A percentile compares a stretch with the other conserved stretches of the same genome.
Conservation (phyloP, 2,797 vertebrate species). For the Muscicapa striata region DNA sequence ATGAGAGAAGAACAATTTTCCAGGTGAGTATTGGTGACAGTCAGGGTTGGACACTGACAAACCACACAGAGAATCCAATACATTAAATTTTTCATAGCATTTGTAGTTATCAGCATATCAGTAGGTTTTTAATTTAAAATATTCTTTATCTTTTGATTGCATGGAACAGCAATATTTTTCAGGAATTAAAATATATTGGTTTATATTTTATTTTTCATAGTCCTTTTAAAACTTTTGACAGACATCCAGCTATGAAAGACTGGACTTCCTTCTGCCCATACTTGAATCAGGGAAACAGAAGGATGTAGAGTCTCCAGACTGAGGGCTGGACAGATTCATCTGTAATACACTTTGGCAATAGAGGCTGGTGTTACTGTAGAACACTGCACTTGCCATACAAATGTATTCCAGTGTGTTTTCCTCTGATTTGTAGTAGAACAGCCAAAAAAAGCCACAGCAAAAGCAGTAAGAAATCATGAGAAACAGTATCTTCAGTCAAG, state of each 20-base stretch:
- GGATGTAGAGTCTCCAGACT: not conserved
- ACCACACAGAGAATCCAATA: not conserved
- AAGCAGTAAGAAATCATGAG: constrained; percentile 27
- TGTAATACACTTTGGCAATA: not conserved
- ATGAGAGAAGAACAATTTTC: not conserved
- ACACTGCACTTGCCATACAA: not conserved
- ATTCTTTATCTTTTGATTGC: not conserved
- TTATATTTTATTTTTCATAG: not conserved
- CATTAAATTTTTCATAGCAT: not conserved
- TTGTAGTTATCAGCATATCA: not conserved
- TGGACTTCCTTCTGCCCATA: not conserved
- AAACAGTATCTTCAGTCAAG: constrained; percentile 3
- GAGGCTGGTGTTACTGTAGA: not conserved
- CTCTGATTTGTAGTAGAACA: not conserved
- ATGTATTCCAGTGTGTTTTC: not conserved
- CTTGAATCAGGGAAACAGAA: not conserved
- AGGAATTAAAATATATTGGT: not conserved
- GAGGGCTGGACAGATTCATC: not conserved
- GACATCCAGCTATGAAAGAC: not conserved
- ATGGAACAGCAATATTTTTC: not conserved
- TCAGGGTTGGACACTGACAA: not conserved
- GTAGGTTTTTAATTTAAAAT: not conserved
- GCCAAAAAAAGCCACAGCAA: not conserved
- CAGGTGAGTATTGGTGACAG: not conserved
- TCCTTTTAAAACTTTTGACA: not conserved